These are phyloP conservation scores for Trimorus sp. DNA, from an alignment of 2,888 invertebrate genomes.

Conservation along the genomic window DNA sequence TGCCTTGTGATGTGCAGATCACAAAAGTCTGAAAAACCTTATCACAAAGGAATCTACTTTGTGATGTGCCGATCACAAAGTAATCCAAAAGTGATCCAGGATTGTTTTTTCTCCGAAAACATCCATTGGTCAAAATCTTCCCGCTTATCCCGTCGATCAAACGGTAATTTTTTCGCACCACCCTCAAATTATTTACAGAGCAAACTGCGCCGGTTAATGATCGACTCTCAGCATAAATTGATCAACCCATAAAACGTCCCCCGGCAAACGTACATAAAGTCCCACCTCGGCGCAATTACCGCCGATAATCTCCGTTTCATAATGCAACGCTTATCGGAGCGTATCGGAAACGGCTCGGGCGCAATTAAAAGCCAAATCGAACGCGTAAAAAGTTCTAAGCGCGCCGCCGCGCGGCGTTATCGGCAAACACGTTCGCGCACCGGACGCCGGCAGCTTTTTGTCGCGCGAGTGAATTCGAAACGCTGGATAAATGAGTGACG, in stretches of 20 bases:
- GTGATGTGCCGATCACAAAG: too few relatives aligned
- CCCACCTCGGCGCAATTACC: constrained; percentile 14
- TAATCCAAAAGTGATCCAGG: too few relatives aligned
- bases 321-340: constrained; percentile 40
- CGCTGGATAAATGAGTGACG: too few relatives aligned
- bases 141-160: too few relatives aligned
- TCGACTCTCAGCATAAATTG: constrained; percentile 25
- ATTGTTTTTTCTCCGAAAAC: too few relatives aligned
- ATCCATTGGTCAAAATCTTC: too few relatives aligned
- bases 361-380: constrained; percentile 47
- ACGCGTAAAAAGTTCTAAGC: constrained; percentile 41
- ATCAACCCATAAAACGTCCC: constrained; percentile 36
- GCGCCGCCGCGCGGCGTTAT: constrained; percentile 11
- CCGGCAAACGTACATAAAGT: constrained; percentile 39
- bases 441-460: constrained; percentile 12
- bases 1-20: too few relatives aligned
- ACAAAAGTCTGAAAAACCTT: too few relatives aligned
- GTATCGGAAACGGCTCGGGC: constrained; percentile 22
- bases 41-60: too few relatives aligned
- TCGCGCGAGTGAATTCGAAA: not conserved
- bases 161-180: not conserved
- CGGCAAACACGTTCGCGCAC: constrained; percentile 2
- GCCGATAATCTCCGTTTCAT: constrained; percentile 38
- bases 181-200: constrained; percentile 14
- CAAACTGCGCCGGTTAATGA: constrained; percentile 18